phyloP scores from a whole-genome alignment of 2,113 vertebrate genomes.

The Rhabdornis inornatus region DNA sequence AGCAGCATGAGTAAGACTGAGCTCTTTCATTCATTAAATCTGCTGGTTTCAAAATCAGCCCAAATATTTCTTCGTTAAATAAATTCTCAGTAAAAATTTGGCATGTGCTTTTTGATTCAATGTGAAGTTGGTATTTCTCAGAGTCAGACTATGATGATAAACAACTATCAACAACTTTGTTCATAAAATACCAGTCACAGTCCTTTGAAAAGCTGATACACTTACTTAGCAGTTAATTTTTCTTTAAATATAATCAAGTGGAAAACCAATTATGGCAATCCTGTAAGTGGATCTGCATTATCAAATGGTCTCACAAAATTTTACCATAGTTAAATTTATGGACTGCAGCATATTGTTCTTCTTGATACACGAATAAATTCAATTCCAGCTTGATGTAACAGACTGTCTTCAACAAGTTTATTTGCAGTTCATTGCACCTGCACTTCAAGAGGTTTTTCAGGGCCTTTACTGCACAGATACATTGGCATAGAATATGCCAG shows the following conservation, averaged over 20 bases:
- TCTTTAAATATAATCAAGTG: conserved; percentile 26
- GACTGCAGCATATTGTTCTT: neutral
- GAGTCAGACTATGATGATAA: neutral
- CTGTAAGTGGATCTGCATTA: neutral
- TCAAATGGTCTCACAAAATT: neutral
- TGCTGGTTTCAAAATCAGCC: neutral
- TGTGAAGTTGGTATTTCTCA: neutral
- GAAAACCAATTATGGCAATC: neutral
- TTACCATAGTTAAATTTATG: neutral
- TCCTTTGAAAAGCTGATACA: neutral
- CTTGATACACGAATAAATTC: conserved; percentile 17
- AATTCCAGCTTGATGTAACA: neutral
- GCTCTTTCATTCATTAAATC: neutral
- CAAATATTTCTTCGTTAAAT: neutral
- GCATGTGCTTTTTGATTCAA: neutral
- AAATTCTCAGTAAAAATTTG: neutral
- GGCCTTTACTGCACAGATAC: neutral
- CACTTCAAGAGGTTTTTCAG: conserved; percentile 22
- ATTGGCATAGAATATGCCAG: neutral
- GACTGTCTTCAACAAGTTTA: neutral
- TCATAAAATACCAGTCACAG: neutral
- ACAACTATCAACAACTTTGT: neutral
- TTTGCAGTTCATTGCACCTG: conserved; percentile 12
- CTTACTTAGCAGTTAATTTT: conserved; percentile 20
- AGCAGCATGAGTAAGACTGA: neutral